Evolutionary conservation across 1,140 invertebrate genomes (phyloP).

Genomic region (Sesamia nonagrioides): DNA sequence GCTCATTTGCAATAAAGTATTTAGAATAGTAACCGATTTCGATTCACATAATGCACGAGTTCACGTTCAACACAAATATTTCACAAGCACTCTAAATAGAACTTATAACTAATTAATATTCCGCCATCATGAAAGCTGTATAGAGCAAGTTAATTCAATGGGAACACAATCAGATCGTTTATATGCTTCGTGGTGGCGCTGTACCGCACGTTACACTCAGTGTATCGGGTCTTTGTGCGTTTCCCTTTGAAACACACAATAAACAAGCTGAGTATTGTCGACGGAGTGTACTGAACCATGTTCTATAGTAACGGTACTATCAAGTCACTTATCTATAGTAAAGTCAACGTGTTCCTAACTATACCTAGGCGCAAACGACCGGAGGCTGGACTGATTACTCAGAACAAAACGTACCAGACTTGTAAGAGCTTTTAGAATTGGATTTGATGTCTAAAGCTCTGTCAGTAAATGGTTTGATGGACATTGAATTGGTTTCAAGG

Average conservation of each 20-base stretch:
- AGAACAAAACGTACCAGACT: neutral
- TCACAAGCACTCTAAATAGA: constrained; percentile 23
- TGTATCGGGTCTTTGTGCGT: constrained; percentile 64
- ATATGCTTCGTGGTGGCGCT: constrained; percentile 42
- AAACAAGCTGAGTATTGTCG: constrained; percentile 65
- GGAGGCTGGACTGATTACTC: constrained; percentile 23
- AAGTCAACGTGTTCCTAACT: constrained; percentile 12
- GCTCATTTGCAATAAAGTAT: neutral
- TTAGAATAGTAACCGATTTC: neutral
- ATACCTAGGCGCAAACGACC: neutral
- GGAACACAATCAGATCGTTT: constrained; percentile 49
- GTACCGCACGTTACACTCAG: constrained; percentile 48
- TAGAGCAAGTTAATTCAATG: constrained; percentile 52
- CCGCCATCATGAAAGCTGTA: constrained; percentile 46
- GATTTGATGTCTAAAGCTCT: neutral
- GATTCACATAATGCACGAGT: neutral
- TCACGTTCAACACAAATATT: neutral
- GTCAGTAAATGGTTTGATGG: neutral
- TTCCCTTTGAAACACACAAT: constrained; percentile 73
- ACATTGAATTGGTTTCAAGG: neutral
- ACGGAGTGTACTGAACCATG: constrained; percentile 62
- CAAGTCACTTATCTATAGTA: constrained; percentile 21
- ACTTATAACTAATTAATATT: constrained; percentile 46
- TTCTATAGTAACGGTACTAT: constrained; percentile 47
- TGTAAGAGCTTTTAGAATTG: constrained; percentile 6